Evolutionary conservation across 1,140 invertebrate species (phyloP), one percentile per base, ranked within the genome.

Genomic region (Ceratina australensis): DNA sequence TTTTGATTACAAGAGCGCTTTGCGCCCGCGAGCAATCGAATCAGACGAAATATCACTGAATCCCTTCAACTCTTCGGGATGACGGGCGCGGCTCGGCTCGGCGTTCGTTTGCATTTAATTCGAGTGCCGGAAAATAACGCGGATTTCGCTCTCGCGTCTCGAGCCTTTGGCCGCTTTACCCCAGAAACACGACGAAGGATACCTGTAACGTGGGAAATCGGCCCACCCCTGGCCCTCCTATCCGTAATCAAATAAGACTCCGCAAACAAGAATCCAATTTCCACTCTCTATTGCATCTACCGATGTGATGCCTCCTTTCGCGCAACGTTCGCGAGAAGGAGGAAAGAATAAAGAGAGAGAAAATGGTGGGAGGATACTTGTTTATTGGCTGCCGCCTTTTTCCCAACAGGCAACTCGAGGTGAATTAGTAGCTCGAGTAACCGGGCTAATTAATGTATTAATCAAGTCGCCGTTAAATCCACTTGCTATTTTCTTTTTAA

Each of bases 211-310:
- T 47, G 28, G n/a, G 16, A 28, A 60, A 26, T 54, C 33, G 2
- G 61, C n/a, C 49, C 4, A 59, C 57, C 71, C 7, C 59, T 15
- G 60, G 49, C 56, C 71, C 20, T 60, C 33, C 47, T 22, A 13
- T 18, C 16, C 26, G 67, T 79, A 79, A 79, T 79, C 77, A 79
- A 79, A 79, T 79, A 79, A 73, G 71, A 74, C 71, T 79, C 63
- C 18, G 71, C 71, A 74, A 79, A 74, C 69, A 74, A 79, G 69
- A 79, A 79, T 79, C 71, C 71, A 74, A 79, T 79, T 79, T 74
- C 77, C 54, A 66, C 47, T 28, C 52, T 8, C 65, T 24, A 5
- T 24, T n/a, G 20, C 12, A 28, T 28, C 73, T 20, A 60, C 26
- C 24, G 65, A 60, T 28, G 26, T 47, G 65, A 60, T 28, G 26